Base-by-base conservation (phyloP, 2,797 vertebrate genomes). In the Enteromius thamalakanensis region DNA sequence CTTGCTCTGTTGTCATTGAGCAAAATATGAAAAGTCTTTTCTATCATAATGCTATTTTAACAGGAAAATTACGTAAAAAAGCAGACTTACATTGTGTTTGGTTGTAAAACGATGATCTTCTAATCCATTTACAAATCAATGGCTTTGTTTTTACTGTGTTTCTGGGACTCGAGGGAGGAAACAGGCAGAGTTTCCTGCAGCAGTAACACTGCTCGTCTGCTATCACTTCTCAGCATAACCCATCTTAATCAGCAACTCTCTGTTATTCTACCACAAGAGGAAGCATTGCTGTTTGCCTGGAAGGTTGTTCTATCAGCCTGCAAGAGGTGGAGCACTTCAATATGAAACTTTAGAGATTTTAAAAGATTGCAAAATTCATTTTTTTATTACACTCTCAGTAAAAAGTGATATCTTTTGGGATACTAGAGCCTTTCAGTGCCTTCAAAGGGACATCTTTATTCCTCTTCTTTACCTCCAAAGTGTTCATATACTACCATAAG, bases 171-270 rank as follows among this genome's bases (percentile, higher is more conserved):
- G 88, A 86, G 78, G 80, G 90, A 94, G 94, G 92, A 95, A 94
- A 89, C 90, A 90, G 90, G 87, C 88, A 91, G 58, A 76, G 91
- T 89, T 94, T 95, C 92, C 93, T 93, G 91, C 86, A 79, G 81
- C 69, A 82, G 85, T 89, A 88, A 88, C 79, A 82, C 82, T 85
- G 26, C 81, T 80, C 83, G 85, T 69, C 76, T 86, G 82, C 78
- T 67, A 85, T 83, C 80, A 82, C 89, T 85, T 81, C 69, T 89
- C 80, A 82, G 84, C 77, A 32, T 68, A 62, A 81, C 86, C 74
- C 75, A 85, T 89, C 88, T 88, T 91, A 89, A 89, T 91, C 87
- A 91, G 89, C 86, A 90, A 84, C 85, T 88, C 85, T 87, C 81
- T 90, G 90, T 91, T 90, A 87, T 88, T 90, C 79, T 86, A 86